A percentile compares a stretch with the other conserved stretches of the same genome.
Conservation (phyloP, 2,888 invertebrate species). For the Osmoderma eremita region DNA sequence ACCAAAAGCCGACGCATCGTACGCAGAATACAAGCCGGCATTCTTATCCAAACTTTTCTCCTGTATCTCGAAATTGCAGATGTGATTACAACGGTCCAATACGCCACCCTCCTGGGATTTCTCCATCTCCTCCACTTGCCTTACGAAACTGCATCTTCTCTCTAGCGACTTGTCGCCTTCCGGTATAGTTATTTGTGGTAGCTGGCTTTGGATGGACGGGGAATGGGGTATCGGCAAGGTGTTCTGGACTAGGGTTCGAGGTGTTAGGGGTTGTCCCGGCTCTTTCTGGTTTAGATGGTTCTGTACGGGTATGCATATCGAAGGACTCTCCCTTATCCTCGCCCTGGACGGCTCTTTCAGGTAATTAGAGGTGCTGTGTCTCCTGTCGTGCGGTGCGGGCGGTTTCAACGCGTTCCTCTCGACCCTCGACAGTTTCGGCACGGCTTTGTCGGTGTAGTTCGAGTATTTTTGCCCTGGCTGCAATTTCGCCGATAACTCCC, state of each 20-base stretch:
- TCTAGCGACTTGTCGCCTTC: constrained; percentile 60
- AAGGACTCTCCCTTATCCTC: constrained; percentile 61
- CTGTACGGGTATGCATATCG: constrained; percentile 66
- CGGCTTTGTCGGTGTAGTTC: constrained; percentile 66
- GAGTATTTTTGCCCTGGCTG: constrained; percentile 67
- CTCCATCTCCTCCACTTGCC: constrained; percentile 64
- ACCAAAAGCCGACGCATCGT: constrained; percentile 60
- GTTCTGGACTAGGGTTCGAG: constrained; percentile 53
- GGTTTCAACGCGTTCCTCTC: constrained; percentile 62
- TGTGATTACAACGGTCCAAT: constrained; percentile 61
- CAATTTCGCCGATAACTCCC: constrained; percentile 56
- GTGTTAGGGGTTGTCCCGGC: constrained; percentile 64
- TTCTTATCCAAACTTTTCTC: constrained; percentile 56
- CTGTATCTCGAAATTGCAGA: constrained; percentile 61
- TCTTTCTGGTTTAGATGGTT: constrained; percentile 66
- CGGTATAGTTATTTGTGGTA: constrained; percentile 68
- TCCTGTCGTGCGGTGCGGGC: constrained; percentile 57
- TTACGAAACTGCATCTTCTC: constrained; percentile 65
- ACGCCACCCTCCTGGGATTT: constrained; percentile 57
- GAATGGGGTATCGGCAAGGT: constrained; percentile 46
- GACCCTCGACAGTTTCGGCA: constrained; percentile 67
- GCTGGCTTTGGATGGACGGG: constrained; percentile 63
- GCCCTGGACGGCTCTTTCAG: constrained; percentile 54
- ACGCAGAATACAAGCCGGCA: constrained; percentile 58
- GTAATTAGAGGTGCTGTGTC: constrained; percentile 61